Evolutionary conservation across 2,113 vertebrate genomes (phyloP).

Genomic region (Apteryx owenii): DNA sequence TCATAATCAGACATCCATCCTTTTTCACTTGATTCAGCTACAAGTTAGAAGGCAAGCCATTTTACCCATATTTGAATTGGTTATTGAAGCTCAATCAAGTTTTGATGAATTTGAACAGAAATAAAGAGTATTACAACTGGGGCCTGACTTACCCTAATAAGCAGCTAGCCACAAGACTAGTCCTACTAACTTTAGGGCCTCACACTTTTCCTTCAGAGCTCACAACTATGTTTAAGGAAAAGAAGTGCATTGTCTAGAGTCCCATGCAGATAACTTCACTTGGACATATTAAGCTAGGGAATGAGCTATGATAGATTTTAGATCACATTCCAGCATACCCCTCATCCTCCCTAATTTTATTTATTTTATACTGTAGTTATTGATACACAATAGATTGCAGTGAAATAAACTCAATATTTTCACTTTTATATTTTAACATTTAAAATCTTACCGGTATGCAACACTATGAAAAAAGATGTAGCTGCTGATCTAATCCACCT

Average conservation of each 20-base stretch:
- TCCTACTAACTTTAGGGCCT: background rate
- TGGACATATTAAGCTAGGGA: background rate
- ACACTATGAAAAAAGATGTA: background rate
- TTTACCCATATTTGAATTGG: background rate
- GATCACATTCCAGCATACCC: background rate
- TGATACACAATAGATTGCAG: background rate
- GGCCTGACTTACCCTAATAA: background rate
- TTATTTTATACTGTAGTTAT: background rate
- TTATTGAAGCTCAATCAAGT: background rate
- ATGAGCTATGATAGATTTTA: background rate
- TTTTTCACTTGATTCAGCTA: background rate
- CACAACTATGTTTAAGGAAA: background rate
- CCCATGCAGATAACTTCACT: background rate
- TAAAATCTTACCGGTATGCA: constrained; percentile 27
- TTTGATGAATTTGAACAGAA: background rate
- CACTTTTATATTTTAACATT: constrained; percentile 18
- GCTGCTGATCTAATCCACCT: constrained; percentile 32
- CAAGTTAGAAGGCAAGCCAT: background rate
- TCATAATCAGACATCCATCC: background rate
- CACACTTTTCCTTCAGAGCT: background rate
- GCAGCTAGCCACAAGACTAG: background rate
- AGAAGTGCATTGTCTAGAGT: background rate
- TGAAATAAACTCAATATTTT: constrained; percentile 36
- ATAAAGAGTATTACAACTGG: background rate
- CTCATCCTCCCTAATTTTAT: background rate